Evolutionary conservation across 2,113 vertebrate genomes (phyloP).

Genomic region (Herpailurus yagouaroundi): DNA sequence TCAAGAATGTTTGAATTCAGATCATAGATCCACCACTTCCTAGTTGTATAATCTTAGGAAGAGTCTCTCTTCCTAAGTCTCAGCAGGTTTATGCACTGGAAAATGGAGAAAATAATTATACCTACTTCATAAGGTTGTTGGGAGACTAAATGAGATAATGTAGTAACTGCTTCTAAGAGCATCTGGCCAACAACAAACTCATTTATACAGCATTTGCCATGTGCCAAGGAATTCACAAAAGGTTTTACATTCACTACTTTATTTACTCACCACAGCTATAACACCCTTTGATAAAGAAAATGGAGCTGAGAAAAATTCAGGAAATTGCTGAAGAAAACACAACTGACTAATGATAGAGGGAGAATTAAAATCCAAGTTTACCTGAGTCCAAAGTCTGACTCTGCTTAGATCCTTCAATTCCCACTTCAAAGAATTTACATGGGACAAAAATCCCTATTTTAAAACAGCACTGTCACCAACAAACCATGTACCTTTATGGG

Average conservation of each 20-base stretch:
- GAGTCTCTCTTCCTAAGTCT: not conserved
- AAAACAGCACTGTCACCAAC: not conserved
- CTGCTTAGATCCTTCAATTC: not conserved
- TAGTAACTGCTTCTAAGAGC: not conserved
- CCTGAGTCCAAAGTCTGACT: not conserved
- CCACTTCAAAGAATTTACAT: slow-evolving; percentile 44
- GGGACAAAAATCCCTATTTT: slow-evolving; percentile 37
- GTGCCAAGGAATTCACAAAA: not conserved
- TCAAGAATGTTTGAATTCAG: slow-evolving; percentile 30
- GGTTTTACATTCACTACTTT: not conserved
- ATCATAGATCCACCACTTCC: not conserved
- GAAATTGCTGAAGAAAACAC: not conserved
- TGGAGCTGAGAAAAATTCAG: not conserved
- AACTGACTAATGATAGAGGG: not conserved
- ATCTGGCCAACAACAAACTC: not conserved
- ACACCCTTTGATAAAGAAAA: not conserved
- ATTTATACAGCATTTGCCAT: not conserved
- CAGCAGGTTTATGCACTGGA: not conserved
- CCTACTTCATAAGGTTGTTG: not conserved
- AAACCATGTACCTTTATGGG: not conserved
- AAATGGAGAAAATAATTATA: not conserved
- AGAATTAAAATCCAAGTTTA: slow-evolving; percentile 31
- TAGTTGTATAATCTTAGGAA: not conserved
- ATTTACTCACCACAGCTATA: not conserved
- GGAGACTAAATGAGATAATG: not conserved